phyloP scores from a whole-genome alignment of 92 coral and sea anemone species.

The Zoanthus sociatus region DNA sequence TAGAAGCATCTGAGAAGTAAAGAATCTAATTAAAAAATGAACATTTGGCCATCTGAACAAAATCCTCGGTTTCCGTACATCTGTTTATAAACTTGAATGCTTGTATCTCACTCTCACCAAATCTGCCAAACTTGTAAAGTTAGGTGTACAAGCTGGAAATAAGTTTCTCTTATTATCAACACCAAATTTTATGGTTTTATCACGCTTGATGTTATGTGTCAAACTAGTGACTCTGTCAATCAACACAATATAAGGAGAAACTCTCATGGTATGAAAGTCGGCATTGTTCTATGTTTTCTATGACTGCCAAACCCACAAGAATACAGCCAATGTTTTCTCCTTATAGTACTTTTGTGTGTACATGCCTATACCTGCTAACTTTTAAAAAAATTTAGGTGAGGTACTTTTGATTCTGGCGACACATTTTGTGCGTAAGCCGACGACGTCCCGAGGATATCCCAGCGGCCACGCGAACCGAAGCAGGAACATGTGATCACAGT shows the following conservation, averaged over 20 bases:
- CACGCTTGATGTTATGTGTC: not conserved
- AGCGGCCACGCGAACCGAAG: conserved; percentile 2
- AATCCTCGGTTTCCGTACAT: too few species aligned
- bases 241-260: not conserved
- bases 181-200: not conserved
- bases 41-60: not conserved
- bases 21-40: not conserved
- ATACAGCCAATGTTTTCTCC: not conserved
- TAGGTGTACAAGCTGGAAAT: too few species aligned
- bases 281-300: too few species aligned
- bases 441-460: too few species aligned
- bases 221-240: not conserved
- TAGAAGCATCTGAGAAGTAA: not conserved
- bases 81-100: not conserved
- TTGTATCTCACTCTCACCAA: not conserved
- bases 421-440: too few species aligned
- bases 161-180: not conserved
- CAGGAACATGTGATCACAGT: not conserved
- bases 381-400: too few species aligned
- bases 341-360: too few species aligned
- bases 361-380: too few species aligned
- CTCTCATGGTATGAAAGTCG: not conserved
- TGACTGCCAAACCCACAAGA: too few species aligned
- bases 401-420: too few species aligned
- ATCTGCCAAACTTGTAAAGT: too few species aligned